Percentiles rank a stretch among this genome's conserved stretches.
Evolutionary conservation across 2,797 vertebrate species (phyloP).

Genomic region (Bovichtus variegatus): DNA sequence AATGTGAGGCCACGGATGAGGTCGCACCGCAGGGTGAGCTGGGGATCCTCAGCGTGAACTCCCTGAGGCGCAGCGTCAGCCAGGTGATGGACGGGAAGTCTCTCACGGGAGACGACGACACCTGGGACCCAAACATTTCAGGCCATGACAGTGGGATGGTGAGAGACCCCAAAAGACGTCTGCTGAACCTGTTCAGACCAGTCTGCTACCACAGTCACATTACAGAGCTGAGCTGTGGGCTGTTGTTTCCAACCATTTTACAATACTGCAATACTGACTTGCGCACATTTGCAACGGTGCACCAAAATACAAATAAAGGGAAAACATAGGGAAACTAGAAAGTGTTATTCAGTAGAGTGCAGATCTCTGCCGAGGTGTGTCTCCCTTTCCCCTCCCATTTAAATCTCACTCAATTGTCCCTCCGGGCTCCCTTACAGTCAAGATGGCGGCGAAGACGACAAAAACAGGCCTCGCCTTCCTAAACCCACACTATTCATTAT

Average conservation of each 20-base stretch:
- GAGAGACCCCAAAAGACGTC: conserved; percentile 72
- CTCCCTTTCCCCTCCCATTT: too few species aligned
- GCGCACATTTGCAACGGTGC: neutral
- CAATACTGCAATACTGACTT: neutral
- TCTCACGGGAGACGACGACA: conserved; percentile 78
- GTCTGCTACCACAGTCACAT: neutral
- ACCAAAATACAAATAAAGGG: neutral
- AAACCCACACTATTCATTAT: too few species aligned
- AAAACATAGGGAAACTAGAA: neutral
- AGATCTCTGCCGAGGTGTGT: too few species aligned
- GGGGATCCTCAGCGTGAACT: conserved; percentile 74
- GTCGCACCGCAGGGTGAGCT: conserved; percentile 70
- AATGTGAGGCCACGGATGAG: conserved; percentile 77
- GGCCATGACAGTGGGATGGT: conserved; percentile 93
- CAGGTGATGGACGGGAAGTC: conserved; percentile 91
- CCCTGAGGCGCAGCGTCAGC: conserved; percentile 92
- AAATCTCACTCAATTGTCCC: too few species aligned
- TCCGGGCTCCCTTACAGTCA: too few species aligned
- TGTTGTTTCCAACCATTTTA: neutral
- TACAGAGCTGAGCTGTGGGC: neutral
- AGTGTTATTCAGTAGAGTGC: too few species aligned
- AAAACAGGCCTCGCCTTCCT: too few species aligned
- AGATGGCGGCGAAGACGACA: too few species aligned
- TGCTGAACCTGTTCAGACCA: conserved; percentile 13
- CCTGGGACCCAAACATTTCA: conserved; percentile 90